phyloP scores from a whole-genome alignment of 2,888 invertebrate genomes.

The Xestia c-nigrum region DNA sequence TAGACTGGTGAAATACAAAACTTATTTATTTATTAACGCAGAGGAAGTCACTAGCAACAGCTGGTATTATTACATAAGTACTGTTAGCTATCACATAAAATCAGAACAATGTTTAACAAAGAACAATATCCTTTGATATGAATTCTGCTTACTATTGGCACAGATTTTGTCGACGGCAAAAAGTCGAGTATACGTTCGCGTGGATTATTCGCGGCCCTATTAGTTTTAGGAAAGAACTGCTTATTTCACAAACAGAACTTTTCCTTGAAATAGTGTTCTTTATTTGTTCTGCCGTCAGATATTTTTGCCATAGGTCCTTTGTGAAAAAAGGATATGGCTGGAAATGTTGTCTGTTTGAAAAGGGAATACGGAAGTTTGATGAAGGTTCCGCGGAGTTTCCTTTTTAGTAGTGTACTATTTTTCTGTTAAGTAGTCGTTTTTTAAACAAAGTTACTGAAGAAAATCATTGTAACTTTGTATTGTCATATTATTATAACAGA shows the following conservation, averaged over 20 bases:
- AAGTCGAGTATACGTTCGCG: slow-evolving; percentile 10
- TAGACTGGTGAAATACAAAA: background rate
- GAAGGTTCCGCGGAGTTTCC: background rate
- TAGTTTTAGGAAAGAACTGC: slow-evolving; percentile 53
- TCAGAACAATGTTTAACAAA: slow-evolving; percentile 28
- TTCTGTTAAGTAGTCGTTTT: background rate
- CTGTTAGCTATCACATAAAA: background rate
- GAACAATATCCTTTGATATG: slow-evolving; percentile 22
- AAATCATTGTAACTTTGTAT: background rate
- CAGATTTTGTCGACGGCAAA: slow-evolving; percentile 27
- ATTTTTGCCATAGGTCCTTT: slow-evolving; percentile 19
- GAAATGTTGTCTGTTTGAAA: slow-evolving; percentile 13
- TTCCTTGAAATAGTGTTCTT: slow-evolving; percentile 19
- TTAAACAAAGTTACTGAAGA: background rate
- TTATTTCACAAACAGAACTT: slow-evolving; percentile 47
- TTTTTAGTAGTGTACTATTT: background rate
- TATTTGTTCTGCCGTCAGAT: slow-evolving; percentile 34
- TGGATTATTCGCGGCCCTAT: slow-evolving; percentile 38
- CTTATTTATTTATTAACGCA: too few species aligned
- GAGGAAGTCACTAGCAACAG: background rate
- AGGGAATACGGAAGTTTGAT: background rate
- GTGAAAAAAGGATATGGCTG: slow-evolving; percentile 2
- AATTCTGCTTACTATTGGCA: slow-evolving; percentile 25
- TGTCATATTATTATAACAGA: background rate
- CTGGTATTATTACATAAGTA: background rate